Evolutionary conservation across 2,888 invertebrate genomes (phyloP).

Genomic region (Eretmocerus hayati): DNA sequence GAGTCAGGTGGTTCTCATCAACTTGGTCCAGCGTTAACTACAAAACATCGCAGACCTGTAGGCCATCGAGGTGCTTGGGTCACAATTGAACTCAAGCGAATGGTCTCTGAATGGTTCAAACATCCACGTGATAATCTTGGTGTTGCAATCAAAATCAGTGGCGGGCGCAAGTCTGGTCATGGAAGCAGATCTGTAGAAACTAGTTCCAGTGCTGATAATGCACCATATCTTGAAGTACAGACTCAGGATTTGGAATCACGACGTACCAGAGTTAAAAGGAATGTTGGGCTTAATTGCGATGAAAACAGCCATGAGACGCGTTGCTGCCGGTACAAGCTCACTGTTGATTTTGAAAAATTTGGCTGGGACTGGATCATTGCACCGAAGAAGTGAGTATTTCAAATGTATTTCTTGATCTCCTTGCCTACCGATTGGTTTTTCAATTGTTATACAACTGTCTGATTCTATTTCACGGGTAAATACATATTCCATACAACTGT

Average conservation of each 20-base stretch:
- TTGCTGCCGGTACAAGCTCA: conserved; percentile 90
- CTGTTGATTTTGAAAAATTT: conserved; percentile 89
- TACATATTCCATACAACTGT: too few species aligned
- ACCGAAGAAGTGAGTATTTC: conserved; percentile 67
- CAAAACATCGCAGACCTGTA: conserved; percentile 38
- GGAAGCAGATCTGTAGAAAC: conserved; percentile 56
- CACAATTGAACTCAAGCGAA: conserved; percentile 64
- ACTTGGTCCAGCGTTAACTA: conserved; percentile 40
- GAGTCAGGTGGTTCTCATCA: conserved; percentile 33
- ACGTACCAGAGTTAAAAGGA: conserved; percentile 64
- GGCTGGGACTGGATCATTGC: conserved; percentile 98
- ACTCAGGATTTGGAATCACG: conserved; percentile 50
- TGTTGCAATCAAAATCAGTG: conserved; percentile 60
- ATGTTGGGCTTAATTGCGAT: conserved; percentile 75
- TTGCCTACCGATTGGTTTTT: too few species aligned
- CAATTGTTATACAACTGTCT: too few species aligned
- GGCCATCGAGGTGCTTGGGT: conserved; percentile 62
- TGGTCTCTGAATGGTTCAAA: conserved; percentile 72
- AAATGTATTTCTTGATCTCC: too few species aligned
- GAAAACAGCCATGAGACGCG: conserved; percentile 72
- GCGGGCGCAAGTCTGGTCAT: conserved; percentile 44
- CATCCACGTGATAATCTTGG: conserved; percentile 69
- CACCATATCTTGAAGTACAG: conserved; percentile 56
- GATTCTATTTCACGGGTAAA: too few species aligned
- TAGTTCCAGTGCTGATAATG: conserved; percentile 55